Percentiles rank a stretch among this genome's conserved stretches.
Conservation (phyloP, 2,113 vertebrate species). For the Phylloscopus trochiloides region DNA sequence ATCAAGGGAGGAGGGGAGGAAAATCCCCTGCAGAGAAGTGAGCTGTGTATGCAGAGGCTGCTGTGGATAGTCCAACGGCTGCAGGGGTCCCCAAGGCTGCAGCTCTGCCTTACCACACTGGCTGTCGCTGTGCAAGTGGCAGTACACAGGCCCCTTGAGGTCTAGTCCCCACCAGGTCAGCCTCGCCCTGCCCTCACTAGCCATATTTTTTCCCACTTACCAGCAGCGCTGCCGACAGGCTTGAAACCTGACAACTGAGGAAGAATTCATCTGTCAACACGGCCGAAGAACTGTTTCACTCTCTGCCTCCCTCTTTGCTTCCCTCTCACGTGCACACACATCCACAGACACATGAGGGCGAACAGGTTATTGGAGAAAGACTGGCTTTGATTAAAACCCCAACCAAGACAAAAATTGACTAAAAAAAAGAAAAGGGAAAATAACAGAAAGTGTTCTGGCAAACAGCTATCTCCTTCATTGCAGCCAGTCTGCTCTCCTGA, state of each 20-base stretch:
- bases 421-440: neutral
- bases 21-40: constrained; percentile 16
- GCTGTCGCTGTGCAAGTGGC: neutral
- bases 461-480: neutral
- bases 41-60: neutral
- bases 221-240: constrained; percentile 42
- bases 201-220: constrained; percentile 22
- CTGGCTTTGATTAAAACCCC: neutral
- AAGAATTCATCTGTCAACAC: constrained; percentile 52
- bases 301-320: neutral
- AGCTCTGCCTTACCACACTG: neutral
- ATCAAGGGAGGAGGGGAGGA: neutral
- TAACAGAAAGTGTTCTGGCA: constrained; percentile 4
- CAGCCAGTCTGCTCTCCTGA: neutral
- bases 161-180: neutral
- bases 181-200: neutral
- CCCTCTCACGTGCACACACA: neutral
- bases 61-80: neutral
- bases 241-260: constrained; percentile 56
- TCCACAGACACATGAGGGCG: neutral
- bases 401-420: neutral
- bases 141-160: neutral
- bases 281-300: neutral
- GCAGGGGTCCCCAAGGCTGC: neutral
- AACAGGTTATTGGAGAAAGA: neutral